These are phyloP conservation scores for Limnodromus scolopaceus DNA, from an alignment of 2,797 vertebrate species.

Conservation along the genomic window DNA sequence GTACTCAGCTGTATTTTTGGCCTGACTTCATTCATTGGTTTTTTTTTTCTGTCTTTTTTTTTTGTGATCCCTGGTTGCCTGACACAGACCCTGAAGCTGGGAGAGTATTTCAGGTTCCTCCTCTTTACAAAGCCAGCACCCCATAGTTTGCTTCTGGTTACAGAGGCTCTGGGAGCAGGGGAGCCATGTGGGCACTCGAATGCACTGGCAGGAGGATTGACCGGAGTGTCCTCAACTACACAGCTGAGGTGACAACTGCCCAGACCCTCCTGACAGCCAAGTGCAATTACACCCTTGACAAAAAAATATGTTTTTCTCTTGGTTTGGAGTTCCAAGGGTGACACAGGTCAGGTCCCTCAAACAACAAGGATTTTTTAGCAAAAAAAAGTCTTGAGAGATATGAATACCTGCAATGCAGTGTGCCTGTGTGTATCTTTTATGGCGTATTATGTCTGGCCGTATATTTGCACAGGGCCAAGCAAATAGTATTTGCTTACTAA, in stretches of 20 bases:
- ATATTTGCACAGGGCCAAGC: not conserved
- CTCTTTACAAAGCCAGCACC: not conserved
- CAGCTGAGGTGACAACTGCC: not conserved
- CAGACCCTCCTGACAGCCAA: not conserved
- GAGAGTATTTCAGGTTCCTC: not conserved
- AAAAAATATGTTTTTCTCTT: not conserved
- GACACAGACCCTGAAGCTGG: not conserved
- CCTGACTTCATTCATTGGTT: not conserved
- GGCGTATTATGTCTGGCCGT: rapidly evolving
- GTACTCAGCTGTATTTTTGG: rapidly evolving
- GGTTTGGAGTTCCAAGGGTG: not conserved
- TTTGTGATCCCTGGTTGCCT: not conserved
- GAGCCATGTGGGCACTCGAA: not conserved
- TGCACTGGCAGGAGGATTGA: not conserved
- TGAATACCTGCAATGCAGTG: not conserved
- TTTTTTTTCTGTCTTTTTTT: no score
- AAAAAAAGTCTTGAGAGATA: not conserved
- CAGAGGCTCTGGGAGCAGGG: not conserved
- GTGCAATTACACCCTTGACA: not conserved
- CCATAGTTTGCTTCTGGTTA: not conserved
- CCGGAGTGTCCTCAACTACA: not conserved
- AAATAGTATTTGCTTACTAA: not conserved
- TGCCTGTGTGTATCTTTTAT: rapidly evolving
- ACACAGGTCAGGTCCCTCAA: not conserved
- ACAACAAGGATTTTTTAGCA: not conserved